phyloP scores from a whole-genome alignment of 2,113 vertebrate species.

The Gambusia holbrooki region DNA sequence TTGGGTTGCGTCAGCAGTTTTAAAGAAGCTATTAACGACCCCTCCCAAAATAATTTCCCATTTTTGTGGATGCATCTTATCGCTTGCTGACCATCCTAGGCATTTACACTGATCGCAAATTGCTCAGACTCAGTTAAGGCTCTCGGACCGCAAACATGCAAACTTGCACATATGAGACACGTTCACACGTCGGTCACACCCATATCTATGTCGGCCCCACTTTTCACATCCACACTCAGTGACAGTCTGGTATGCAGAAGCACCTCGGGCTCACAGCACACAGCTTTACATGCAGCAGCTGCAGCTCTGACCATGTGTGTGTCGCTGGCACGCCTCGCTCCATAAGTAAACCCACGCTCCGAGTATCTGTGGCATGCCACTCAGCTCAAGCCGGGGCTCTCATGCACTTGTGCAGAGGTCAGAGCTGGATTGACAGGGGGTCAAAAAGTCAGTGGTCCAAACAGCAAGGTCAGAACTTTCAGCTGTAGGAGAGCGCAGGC shows the following conservation, averaged over 20 bases:
- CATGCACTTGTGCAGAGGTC: constrained; percentile 67
- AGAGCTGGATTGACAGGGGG: constrained; percentile 45
- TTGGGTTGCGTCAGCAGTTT: constrained; percentile 31
- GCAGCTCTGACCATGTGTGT: constrained; percentile 49
- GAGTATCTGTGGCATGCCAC: constrained; percentile 60
- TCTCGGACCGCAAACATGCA: constrained; percentile 49
- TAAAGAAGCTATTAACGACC: constrained; percentile 31
- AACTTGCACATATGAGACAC: constrained; percentile 38
- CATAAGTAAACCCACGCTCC: constrained; percentile 67
- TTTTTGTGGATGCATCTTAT: constrained; percentile 29
- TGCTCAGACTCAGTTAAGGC: constrained; percentile 23
- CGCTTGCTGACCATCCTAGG: constrained; percentile 41
- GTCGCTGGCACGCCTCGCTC: constrained; percentile 61
- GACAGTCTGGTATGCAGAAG: constrained; percentile 59
- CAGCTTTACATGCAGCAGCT: constrained; percentile 67
- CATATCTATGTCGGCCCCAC: constrained; percentile 59
- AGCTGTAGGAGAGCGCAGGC: constrained; percentile 24
- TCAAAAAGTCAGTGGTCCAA: constrained; percentile 46
- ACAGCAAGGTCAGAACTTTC: constrained; percentile 59
- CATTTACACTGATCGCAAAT: constrained; percentile 41
- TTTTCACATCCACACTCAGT: constrained; percentile 51
- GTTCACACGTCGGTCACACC: constrained; percentile 59
- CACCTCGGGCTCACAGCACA: constrained; percentile 57
- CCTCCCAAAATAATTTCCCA: background rate
- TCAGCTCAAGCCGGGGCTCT: constrained; percentile 20